Evolutionary conservation across 2,797 vertebrate species (phyloP).

Genomic region (Hirundo rustica): DNA sequence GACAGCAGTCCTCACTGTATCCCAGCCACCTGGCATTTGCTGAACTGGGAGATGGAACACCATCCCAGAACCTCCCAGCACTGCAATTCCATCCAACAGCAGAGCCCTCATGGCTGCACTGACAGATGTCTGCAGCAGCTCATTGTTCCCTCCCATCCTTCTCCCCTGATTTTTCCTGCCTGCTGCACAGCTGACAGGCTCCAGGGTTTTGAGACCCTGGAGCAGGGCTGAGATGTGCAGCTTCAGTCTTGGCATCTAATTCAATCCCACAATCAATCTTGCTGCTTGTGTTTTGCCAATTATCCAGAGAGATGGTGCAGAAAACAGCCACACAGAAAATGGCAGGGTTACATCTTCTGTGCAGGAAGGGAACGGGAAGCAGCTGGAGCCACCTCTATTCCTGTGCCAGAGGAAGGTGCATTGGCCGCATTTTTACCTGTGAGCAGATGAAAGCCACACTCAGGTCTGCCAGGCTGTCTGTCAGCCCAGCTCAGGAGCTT

Average conservation of each 20-base stretch:
- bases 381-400: neutral
- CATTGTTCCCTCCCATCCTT: neutral
- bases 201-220: neutral
- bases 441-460: neutral
- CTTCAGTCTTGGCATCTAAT: neutral
- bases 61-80: neutral
- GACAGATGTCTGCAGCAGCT: neutral
- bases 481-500: neutral
- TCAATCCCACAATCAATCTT: neutral
- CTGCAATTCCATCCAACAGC: neutral
- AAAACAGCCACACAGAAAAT: neutral
- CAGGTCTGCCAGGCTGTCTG: neutral
- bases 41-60: neutral
- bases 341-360: neutral
- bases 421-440: neutral
- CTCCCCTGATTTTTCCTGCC: neutral
- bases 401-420: neutral
- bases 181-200: neutral
- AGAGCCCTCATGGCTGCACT: neutral
- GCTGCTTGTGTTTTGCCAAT: neutral
- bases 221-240: neutral
- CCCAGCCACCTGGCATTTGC: neutral
- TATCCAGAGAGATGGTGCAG: neutral
- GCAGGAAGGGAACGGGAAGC: neutral
- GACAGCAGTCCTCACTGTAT: neutral